Base-by-base conservation (phyloP, 2,113 vertebrate genomes). In the Corythornis vintsioides region DNA sequence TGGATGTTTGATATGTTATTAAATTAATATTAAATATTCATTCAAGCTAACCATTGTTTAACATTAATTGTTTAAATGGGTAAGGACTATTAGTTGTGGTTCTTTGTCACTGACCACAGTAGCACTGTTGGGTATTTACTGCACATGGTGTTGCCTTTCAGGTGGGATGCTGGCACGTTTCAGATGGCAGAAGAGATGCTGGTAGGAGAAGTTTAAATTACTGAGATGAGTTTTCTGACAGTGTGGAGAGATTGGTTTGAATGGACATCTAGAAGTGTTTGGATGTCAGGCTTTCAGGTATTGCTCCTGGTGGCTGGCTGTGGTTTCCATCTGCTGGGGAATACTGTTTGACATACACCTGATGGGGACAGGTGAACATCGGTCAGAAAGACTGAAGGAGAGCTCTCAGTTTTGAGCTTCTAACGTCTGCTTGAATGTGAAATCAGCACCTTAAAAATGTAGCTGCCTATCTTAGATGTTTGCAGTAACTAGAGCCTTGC, bases 271-370 rank as follows among this genome's bases (percentile, higher is more conserved):
- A 13, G 42, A 29, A 25, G 4, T 2, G 2, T 20, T 8, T 3
- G 19, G 24, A 52, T 1, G 0, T 64, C 48, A 64, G 50, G 28
- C 47, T 73, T 81, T 75, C 25, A 18, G 26, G 43, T 24, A 24
- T 61, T 72, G 57, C 29, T 52, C 86, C 40, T 75, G 9, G 88
- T 83, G 70, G 11, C 81, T 73, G 73, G 64, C 38, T 33, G 2
- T 5, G 28, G 15, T 15, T 45, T 73, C 28, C 31, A 16, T 6
- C n/a, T 89, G 20, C n/a, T 31, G 4, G 15, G 21, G 29, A 76
- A 35, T 43, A 14, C n/a, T 45, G 1, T 65, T 69, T 26, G 43
- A 55, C 19, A 33, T 0, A 0, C 1, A 2, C 31, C 33, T 69
- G 7, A 15, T 59, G 42, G 18, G 42, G 25, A 17, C 22, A 40